phyloP scores from a whole-genome alignment of 2,888 invertebrate species.

The Cantharis flavilabris region DNA sequence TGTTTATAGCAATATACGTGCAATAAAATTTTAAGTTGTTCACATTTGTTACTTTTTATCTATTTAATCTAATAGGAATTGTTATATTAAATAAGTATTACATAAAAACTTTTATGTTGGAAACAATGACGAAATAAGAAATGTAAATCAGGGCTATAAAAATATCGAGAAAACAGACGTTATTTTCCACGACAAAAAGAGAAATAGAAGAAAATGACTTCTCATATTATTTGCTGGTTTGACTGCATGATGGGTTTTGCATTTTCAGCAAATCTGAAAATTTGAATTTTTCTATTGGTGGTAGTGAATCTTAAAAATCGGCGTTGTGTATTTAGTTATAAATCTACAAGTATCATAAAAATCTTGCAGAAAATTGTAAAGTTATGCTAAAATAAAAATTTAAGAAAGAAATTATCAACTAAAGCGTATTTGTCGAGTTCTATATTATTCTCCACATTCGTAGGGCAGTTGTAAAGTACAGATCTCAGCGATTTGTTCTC shows the following conservation, averaged over 20 bases:
- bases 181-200: slow-evolving; percentile 30
- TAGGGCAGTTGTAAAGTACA: slow-evolving; percentile 45
- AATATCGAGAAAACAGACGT: slow-evolving; percentile 29
- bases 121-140: slow-evolving; percentile 28
- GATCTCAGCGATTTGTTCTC: slow-evolving; percentile 51
- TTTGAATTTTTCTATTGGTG: slow-evolving; percentile 2
- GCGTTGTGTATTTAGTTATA: not conserved
- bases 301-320: not conserved
- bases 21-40: slow-evolving; percentile 20
- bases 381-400: slow-evolving; percentile 10
- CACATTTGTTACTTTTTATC: not conserved
- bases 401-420: slow-evolving; percentile 31
- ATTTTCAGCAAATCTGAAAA: slow-evolving; percentile 46
- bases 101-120: slow-evolving; percentile 2
- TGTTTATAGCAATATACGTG: slow-evolving; percentile 25
- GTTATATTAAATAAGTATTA: not conserved
- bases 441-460: slow-evolving; percentile 29
- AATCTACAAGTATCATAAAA: not conserved
- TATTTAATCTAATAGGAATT: not conserved
- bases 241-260: slow-evolving; percentile 42
- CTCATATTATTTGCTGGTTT: slow-evolving; percentile 37
- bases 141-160: slow-evolving; percentile 29
- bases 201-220: slow-evolving; percentile 35
- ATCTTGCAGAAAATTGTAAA: not conserved
- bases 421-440: slow-evolving; percentile 21